Evolutionary conservation across 2,113 vertebrate genomes (phyloP), one percentile per base, ranked within the genome.

Genomic region (Saguinus midas): DNA sequence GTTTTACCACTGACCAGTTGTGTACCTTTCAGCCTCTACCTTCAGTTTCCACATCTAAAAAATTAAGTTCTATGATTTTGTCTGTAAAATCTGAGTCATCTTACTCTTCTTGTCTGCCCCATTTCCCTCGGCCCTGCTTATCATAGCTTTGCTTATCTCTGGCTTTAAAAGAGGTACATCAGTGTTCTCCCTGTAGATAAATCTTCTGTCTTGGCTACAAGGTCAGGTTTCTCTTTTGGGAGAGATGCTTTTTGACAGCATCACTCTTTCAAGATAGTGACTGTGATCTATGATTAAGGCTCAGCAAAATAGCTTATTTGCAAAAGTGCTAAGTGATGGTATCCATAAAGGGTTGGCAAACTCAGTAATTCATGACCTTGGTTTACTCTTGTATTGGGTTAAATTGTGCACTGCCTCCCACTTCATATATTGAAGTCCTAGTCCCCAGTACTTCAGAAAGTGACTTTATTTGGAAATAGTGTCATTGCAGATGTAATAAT

Each of bases 21-120:
- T 29, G 5, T 79, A 8, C 55, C 13, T 8, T 55, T 76, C 11
- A 21, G 37, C 29, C 18, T 88, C 40, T 85, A 57, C n/a, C 50
- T 96, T 96, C 35, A 80, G 81, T 72, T 87, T 75, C 21, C 32
- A 76, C 20, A 48, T 55, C 40, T 70, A 58, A 89, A 93, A 84
- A 91, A 23, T 82, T 58, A 72, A 80, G 43, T 87, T 80, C 32
- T 81, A 87, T 14, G 52, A 82, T 70, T 92, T 95, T 10, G 72
- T 68, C 21, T 88, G 25, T 75, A 76, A 79, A 61, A 96, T 48
- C 2, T 64, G 11, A 86, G 21, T 37, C 52, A 79, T 2, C 32
- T 61, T 29, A 16, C 40, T 86, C 13, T 66, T 92, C 27, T 95
- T 88, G 78, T 61, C 8, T 85, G 55, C 3, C 18, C 10, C 18